A percentile compares a stretch with the other conserved stretches of the same genome.
phyloP scores from a whole-genome alignment of 2,888 invertebrate species.

The Parnassius orleans region DNA sequence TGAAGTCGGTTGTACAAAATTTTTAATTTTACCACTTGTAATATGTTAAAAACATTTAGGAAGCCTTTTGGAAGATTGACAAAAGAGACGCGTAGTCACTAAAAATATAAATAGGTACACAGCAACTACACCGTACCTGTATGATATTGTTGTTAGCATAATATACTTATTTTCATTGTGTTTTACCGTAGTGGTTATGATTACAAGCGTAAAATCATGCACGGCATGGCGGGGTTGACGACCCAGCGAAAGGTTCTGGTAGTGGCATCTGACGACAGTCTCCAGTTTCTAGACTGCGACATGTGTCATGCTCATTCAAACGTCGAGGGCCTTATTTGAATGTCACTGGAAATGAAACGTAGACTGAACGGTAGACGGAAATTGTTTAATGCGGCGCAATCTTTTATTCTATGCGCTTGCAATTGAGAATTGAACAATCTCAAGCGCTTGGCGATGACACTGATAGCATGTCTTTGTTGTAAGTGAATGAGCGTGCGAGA shows the following conservation, averaged over 20 bases:
- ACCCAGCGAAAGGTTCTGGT: slow-evolving; percentile 15
- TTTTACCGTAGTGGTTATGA: slow-evolving; percentile 19
- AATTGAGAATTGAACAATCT: slow-evolving; percentile 13
- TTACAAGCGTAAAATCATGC: slow-evolving; percentile 25
- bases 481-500: slow-evolving; percentile 5
- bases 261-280: slow-evolving; percentile 17
- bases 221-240: slow-evolving; percentile 21
- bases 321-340: slow-evolving; percentile 20
- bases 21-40: too few species aligned
- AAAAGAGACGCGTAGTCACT: too few species aligned
- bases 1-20: too few species aligned
- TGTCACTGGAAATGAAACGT: slow-evolving; percentile 20
- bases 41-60: too few species aligned
- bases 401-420: slow-evolving; percentile 14
- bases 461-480: slow-evolving; percentile 1
- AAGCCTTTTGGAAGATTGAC: too few species aligned
- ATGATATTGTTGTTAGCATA: too few species aligned
- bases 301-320: slow-evolving; percentile 22
- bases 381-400: slow-evolving; percentile 19
- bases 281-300: slow-evolving; percentile 16
- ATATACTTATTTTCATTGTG: neutral
- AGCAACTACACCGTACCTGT: too few species aligned
- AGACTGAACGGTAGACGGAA: slow-evolving; percentile 8
- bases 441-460: slow-evolving; percentile 4
- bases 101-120: too few species aligned